A percentile compares a stretch with the other conserved stretches of the same genome.
These are phyloP conservation scores for Riptortus pedestris DNA, from an alignment of 1,140 invertebrate species.

Conservation along the genomic window DNA sequence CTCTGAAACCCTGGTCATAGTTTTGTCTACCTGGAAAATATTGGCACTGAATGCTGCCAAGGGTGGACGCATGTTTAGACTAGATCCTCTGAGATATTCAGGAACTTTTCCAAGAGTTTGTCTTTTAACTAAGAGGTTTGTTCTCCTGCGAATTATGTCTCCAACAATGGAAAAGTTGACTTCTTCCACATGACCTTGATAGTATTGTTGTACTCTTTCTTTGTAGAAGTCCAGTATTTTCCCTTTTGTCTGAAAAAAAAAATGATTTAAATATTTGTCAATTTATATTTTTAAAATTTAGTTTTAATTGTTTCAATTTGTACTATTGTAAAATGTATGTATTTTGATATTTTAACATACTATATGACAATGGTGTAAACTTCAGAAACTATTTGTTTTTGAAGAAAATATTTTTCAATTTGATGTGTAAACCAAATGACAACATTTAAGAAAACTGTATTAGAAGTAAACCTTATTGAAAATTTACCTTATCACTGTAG, in stretches of 20 bases:
- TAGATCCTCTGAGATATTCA: conserved; percentile 61
- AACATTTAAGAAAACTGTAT: too few relatives aligned
- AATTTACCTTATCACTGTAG: conserved; percentile 54
- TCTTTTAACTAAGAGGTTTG: conserved; percentile 65
- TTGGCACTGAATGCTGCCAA: conserved; percentile 66
- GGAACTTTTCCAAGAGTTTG: conserved; percentile 63
- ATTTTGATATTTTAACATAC: background rate
- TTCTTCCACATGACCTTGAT: conserved; percentile 72
- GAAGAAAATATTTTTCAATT: too few relatives aligned
- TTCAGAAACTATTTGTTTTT: too few relatives aligned
- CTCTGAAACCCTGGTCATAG: too few relatives aligned
- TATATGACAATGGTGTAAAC: too few relatives aligned
- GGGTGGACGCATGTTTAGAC: conserved; percentile 56
- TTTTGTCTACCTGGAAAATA: conserved; percentile 67
- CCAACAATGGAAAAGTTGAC: conserved; percentile 67
- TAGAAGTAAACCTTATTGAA: too few relatives aligned
- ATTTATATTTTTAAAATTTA: background rate
- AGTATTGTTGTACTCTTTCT: conserved; percentile 71
- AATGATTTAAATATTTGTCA: too few relatives aligned
- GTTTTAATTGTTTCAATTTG: too few relatives aligned
- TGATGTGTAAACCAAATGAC: too few relatives aligned
- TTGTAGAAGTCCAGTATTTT: conserved; percentile 74
- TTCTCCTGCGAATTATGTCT: conserved; percentile 60
- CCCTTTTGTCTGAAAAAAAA: conserved; percentile 46
- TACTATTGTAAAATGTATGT: background rate